A percentile compares a stretch with the other conserved stretches of the same genome.
These are phyloP conservation scores for Zoanthus gigantus DNA, from an alignment of 92 coral and sea anemone genomes.

Conservation along the genomic window DNA sequence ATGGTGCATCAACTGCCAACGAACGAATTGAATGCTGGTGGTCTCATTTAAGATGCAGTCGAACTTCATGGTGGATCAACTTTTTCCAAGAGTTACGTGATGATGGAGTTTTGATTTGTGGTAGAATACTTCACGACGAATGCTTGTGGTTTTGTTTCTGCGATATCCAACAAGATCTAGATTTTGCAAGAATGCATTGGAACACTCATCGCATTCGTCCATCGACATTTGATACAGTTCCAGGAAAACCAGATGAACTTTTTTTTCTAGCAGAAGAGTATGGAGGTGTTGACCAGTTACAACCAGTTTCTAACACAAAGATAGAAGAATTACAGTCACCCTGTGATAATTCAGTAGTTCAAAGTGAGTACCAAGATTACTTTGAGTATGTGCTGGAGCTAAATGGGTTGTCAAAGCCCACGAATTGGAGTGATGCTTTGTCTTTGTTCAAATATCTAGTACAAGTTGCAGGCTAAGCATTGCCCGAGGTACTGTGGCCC, in stretches of 20 bases:
- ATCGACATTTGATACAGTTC: slow-evolving; percentile 51
- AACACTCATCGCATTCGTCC: neutral
- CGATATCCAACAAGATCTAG: no score
- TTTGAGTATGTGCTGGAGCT: slow-evolving; percentile 16
- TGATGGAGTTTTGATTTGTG: slow-evolving; percentile 31
- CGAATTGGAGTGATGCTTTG: slow-evolving; percentile 15
- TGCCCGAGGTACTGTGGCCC: neutral
- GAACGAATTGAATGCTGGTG: slow-evolving; percentile 64
- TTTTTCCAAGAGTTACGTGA: slow-evolving; percentile 57
- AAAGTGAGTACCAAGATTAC: slow-evolving; percentile 18
- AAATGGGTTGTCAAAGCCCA: slow-evolving; percentile 9
- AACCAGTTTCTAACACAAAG: slow-evolving; percentile 32
- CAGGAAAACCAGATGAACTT: slow-evolving; percentile 15
- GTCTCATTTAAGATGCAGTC: slow-evolving; percentile 51
- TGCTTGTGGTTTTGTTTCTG: no score
- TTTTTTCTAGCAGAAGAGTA: slow-evolving; percentile 23
- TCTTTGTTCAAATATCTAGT: slow-evolving; percentile 16
- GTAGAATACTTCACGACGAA: neutral
- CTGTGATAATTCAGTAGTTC: slow-evolving; percentile 20
- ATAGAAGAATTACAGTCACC: slow-evolving; percentile 1
- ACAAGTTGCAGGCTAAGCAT: slow-evolving; percentile 4
- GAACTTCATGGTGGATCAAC: slow-evolving; percentile 49
- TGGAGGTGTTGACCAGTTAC: slow-evolving; percentile 50
- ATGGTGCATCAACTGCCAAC: slow-evolving; percentile 61
- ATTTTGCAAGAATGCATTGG: no score